Evolutionary conservation across 1,140 invertebrate species (phyloP), one percentile per base, ranked within the genome.

Genomic region (Pseudomyrmex concolor): DNA sequence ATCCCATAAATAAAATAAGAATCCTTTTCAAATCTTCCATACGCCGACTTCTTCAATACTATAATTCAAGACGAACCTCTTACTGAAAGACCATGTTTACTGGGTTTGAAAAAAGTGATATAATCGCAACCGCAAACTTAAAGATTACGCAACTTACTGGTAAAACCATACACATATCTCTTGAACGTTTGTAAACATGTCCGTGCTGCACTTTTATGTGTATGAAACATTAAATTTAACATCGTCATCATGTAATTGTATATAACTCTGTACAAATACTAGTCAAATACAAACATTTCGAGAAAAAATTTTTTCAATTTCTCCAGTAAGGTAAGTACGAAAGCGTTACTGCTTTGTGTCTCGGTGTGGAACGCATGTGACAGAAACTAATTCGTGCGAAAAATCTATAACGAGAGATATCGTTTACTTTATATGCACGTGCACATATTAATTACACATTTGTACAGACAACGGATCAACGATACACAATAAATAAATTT

Each of bases 1-100:
- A 72, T 89, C 89, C 86, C 88, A 92, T 91, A 91, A 92, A 92
- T 92, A 92, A 92, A 92, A 92, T 92, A 92, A 34, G 5, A 92
- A 91, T 91, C 88, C 68, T 88, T 91, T 88, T 43, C 84, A 85
- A 87, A 86, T 84, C 72, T 83, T 83, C 80, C 90, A 85, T 86
- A 85, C 57, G 82, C 87, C 91, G 82, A 83, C 70, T 60, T 90
- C 54, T 77, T 66, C 68, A 55, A 80, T 89, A 86, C 84, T 86
- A 55, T 86, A 88, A 89, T 78, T 82, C 84, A 78, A 78, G 83
- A 89, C 86, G 81, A 83, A 83, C 62, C 80, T 89, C 59, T 67
- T 81, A 89, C 86, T 86, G 89, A 91, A 85, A 92, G 89, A 91
- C 90, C 83, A 76, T 86, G 84, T 89, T 91, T 84, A 86, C 15